Evolutionary conservation across 2,797 vertebrate species (phyloP).

Genomic region (Enteromius argenteus): DNA sequence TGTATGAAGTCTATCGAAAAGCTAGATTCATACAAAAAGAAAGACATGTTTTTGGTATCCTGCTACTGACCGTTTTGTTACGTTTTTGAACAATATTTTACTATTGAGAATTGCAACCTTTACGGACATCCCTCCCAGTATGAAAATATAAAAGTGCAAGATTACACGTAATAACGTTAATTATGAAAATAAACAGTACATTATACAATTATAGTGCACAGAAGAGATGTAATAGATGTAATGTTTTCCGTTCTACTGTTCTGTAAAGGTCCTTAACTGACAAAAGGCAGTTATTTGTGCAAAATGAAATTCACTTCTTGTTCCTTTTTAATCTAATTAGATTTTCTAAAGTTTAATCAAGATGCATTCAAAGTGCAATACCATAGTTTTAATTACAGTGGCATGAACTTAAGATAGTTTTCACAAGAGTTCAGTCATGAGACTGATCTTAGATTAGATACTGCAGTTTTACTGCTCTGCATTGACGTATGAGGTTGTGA

Average conservation of each 20-base stretch:
- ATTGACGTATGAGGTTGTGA: constrained; percentile 6
- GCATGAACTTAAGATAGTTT: not conserved
- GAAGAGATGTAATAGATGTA: not conserved
- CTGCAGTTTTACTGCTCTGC: not conserved
- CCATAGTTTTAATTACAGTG: not conserved
- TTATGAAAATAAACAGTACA: not conserved
- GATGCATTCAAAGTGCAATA: not conserved
- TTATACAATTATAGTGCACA: not conserved
- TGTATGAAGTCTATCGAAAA: not conserved
- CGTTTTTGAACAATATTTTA: not conserved
- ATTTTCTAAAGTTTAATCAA: not conserved
- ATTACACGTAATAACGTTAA: not conserved
- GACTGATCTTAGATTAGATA: constrained; percentile 8
- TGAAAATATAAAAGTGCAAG: not conserved
- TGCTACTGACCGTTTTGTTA: not conserved
- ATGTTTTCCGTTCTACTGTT: not conserved
- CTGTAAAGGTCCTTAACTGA: not conserved
- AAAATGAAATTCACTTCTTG: not conserved
- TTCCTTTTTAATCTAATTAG: not conserved
- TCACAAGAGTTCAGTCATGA: constrained; percentile 2
- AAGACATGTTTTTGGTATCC: not conserved
- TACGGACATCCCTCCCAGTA: not conserved
- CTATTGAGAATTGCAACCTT: constrained; percentile 1
- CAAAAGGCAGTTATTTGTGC: not conserved
- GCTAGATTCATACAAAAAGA: not conserved